Base-by-base conservation (phyloP, 1,140 invertebrate genomes). In the Theocolax elegans region DNA sequence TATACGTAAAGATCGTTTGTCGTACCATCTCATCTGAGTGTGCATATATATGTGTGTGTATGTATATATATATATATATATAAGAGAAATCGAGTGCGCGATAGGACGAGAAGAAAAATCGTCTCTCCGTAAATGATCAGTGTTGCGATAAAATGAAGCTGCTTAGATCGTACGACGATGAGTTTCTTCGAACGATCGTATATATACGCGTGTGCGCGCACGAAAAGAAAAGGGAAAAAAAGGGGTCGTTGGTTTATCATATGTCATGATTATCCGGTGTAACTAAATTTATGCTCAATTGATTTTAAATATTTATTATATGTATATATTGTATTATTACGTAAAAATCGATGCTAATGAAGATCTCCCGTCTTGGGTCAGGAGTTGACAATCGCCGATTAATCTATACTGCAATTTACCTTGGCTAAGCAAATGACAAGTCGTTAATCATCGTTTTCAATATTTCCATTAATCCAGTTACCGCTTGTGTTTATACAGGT, bases 221-320 rank as follows among this genome's bases (percentile, higher is more conserved):
- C 2, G 4, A 6, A 38, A 10, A 56, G 29, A 17, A 56, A 21
- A 31, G 10, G 21, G 19, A 35, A 54, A 25, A 17, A 4, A 35
- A 13, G 7, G 31, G n/a, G n/a, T n/a, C n/a, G n/a, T n/a, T n/a
- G 21, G 9, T 2, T 59, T 54, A 31, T 8, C 9, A 54, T 12
- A 59, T 42, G n/a, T n/a, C n/a, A 59, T 42, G 15, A 35, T 23
- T 19, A 40, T 42, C 38, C 12, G 12, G 1, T 59, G 1, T 59
- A 59, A 23, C 13, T 12, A 23, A 59, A 59, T 59, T 42, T 42
- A 42, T 59, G 29, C 38, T n/a, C n/a, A n/a, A n/a, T 44, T 9
- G 15, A 29, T 3, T 42, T 46, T 42, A 27, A 25, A 17, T 46
- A 46, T 60, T 60, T 46, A 27, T 29, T 15, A 46, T n/a, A n/a